Evolutionary conservation across 2,888 invertebrate genomes (phyloP).

Genomic region (Junonia oenone): DNA sequence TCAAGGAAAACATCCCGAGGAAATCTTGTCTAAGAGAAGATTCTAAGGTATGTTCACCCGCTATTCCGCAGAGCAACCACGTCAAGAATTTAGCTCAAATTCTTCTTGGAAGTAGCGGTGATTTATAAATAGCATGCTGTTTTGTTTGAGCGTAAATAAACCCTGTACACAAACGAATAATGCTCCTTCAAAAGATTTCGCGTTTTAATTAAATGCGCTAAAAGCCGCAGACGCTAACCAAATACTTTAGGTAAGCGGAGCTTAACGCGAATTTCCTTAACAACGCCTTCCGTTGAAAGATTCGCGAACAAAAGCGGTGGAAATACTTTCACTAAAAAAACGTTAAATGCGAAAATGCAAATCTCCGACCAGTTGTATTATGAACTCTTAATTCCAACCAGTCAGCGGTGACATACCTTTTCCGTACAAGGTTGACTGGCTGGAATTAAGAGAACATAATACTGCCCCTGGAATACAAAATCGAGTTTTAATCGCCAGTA

Average conservation of each 20-base stretch:
- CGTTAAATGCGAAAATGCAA: slow-evolving; percentile 20
- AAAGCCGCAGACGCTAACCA: neutral
- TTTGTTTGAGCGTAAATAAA: slow-evolving; percentile 4
- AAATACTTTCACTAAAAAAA: slow-evolving; percentile 28
- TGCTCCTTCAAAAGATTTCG: neutral
- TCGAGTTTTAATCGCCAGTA: neutral
- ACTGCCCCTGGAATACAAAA: slow-evolving; percentile 23
- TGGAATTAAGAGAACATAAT: too few species aligned
- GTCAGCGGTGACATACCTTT: too few species aligned
- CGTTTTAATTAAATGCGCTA: neutral
- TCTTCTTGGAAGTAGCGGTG: slow-evolving; percentile 14
- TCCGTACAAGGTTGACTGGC: too few species aligned
- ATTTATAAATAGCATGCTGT: slow-evolving; percentile 2
- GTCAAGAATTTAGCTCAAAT: slow-evolving; percentile 19
- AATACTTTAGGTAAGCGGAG: neutral
- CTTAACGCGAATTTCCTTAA: neutral
- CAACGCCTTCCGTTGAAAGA: neutral
- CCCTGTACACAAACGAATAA: neutral
- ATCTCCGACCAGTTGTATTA: too few species aligned
- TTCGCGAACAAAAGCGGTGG: neutral
- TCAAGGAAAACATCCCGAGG: slow-evolving; percentile 8
- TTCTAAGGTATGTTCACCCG: slow-evolving; percentile 12
- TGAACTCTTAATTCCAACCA: too few species aligned
- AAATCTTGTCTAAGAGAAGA: slow-evolving; percentile 13
- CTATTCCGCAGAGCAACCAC: slow-evolving; percentile 13